Evolutionary conservation across 2,888 invertebrate species (phyloP), one percentile per base, ranked within the genome.

Genomic region (Hypolimnas misippus): DNA sequence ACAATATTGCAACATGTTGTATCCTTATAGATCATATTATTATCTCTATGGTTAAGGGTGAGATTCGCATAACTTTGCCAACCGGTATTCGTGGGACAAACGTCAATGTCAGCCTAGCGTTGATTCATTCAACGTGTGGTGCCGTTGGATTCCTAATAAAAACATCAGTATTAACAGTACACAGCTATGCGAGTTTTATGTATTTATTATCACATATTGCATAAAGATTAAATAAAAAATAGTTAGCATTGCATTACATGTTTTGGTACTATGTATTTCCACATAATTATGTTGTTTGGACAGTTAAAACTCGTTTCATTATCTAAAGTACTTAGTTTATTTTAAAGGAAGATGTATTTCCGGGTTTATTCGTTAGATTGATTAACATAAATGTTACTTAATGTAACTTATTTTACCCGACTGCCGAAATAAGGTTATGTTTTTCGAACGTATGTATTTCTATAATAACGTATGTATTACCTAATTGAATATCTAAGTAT

Each of bases 121-220:
- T 62, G 62, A 62, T 65, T 55, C 50, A 65, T 52, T 44, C 17
- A 44, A 53, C 53, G 54, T 57, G 53, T 25, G 57, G 35, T 57
- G 62, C 65, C 51, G 62, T 62, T 62, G 65, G 53, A 62, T 62
- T 55, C 54, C 44, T 62, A 58, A 55, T 57, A 57, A 65, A 59
- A 63, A 65, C 19, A 46, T 57, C 61, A 42, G 49, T 61, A 64
- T 61, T 64, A 61, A 61, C 61, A 53, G 40, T 57, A 50, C 52
- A 33, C 12, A 38, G n/a, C 25, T 57, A 49, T 49, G 46, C 40
- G 38, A n/a, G n/a, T 35, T n/a, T 49, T 49, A 49, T 14, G 25
- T 21, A n/a, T 25, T 16, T 49, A 49, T 14, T 29, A 29, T 49
- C n/a, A 29, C n/a, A 49, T 29, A 29, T 29, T 29, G 14, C 29